Conservation (phyloP, 2,113 vertebrate species). For the Mobula birostris region DNA sequence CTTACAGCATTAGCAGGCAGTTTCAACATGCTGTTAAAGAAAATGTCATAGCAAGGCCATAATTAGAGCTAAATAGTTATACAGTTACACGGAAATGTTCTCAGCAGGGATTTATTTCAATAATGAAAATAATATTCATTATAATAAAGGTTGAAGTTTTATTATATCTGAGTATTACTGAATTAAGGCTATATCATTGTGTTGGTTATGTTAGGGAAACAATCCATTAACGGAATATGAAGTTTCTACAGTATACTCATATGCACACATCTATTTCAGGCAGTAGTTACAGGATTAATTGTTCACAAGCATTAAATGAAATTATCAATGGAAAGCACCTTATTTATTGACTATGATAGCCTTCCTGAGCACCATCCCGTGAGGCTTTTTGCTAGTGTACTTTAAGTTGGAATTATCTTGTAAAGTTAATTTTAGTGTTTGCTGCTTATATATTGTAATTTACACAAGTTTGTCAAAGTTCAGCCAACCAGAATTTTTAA, state of each 20-base stretch:
- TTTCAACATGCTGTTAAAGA: background rate
- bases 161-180: background rate
- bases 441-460: background rate
- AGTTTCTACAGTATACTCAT: background rate
- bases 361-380: background rate
- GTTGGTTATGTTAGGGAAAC: background rate
- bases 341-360: background rate
- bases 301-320: background rate
- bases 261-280: background rate
- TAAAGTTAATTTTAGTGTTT: background rate
- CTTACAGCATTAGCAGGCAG: background rate
- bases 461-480: background rate
- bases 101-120: background rate
- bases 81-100: background rate
- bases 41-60: background rate
- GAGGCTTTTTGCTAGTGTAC: background rate
- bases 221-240: background rate
- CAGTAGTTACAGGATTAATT: background rate
- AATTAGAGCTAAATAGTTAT: background rate
- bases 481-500: background rate
- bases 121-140: conserved; percentile 19
- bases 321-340: background rate
- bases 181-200: background rate
- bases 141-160: background rate
- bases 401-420: background rate